A percentile compares a stretch with the other conserved stretches of the same genome.
Evolutionary conservation across 2,113 vertebrate species (phyloP).

Genomic region (Axis porcinus): DNA sequence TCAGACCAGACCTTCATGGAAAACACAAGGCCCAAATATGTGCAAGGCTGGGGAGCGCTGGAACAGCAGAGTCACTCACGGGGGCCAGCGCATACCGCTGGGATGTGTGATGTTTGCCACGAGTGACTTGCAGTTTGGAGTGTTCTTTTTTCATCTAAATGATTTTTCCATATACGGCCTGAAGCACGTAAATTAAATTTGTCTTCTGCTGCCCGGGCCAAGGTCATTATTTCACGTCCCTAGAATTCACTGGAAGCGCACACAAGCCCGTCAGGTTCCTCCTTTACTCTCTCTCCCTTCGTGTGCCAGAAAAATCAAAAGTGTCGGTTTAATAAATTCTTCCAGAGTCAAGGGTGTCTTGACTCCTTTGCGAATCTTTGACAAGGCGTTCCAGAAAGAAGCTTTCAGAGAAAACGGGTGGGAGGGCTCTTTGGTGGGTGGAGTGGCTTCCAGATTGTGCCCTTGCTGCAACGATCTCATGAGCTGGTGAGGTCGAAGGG

Average conservation of each 20-base stretch:
- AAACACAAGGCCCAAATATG: slow-evolving; percentile 41
- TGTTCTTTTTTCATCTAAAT: slow-evolving; percentile 45
- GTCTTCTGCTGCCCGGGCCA: slow-evolving; percentile 51
- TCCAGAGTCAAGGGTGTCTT: not conserved
- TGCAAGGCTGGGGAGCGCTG: not conserved
- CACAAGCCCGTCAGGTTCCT: not conserved
- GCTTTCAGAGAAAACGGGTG: not conserved
- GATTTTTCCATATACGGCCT: slow-evolving; percentile 66
- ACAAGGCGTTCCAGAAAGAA: not conserved
- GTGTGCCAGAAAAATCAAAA: not conserved
- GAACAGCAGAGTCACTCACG: not conserved
- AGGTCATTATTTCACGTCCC: slow-evolving; percentile 54
- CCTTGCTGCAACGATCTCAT: not conserved
- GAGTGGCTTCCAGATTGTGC: not conserved
- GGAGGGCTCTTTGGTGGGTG: not conserved
- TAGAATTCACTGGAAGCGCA: slow-evolving; percentile 58
- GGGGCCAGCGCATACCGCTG: slow-evolving; percentile 32
- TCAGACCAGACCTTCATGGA: not conserved
- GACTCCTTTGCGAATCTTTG: not conserved
- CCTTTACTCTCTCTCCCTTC: not conserved
- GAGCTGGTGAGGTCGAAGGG: not conserved
- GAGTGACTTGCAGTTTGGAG: slow-evolving; percentile 36
- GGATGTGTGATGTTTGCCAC: slow-evolving; percentile 51
- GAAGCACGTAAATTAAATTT: slow-evolving; percentile 63
- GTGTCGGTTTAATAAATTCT: not conserved